Conservation (phyloP, 2,888 invertebrate species). For the Erebia palarica region DNA sequence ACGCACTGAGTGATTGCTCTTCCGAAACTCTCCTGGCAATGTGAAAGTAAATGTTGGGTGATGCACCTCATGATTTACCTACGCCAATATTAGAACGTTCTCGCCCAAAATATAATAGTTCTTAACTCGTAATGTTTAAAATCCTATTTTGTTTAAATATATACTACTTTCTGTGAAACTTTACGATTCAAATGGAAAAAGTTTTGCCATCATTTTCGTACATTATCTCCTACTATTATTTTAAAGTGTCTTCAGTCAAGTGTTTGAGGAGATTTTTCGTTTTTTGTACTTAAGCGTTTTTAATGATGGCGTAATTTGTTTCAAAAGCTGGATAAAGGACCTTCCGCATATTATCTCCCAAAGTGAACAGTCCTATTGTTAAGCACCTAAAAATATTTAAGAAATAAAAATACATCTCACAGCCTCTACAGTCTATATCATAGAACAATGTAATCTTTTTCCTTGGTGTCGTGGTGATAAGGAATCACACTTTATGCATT, state of each 20-base stretch:
- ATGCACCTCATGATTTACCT: conserved; percentile 69
- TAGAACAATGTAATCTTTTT: conserved; percentile 16
- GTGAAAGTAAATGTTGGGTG: conserved; percentile 69
- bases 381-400: conserved; percentile 6
- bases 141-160: conserved; percentile 46
- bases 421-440: not conserved
- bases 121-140: conserved; percentile 46
- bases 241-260: conserved; percentile 22
- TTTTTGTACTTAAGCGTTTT: conserved; percentile 7
- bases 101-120: conserved; percentile 40
- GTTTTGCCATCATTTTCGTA: conserved; percentile 79
- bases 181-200: conserved; percentile 72
- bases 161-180: conserved; percentile 52
- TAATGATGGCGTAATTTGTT: conserved; percentile 13
- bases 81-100: conserved; percentile 42
- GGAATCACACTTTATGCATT: not conserved
- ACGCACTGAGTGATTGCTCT: conserved; percentile 79
- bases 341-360: conserved; percentile 22
- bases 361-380: conserved; percentile 38
- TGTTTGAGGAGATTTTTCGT: conserved; percentile 9
- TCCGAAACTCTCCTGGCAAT: conserved; percentile 67
- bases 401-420: conserved; percentile 4
- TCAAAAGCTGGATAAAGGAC: conserved; percentile 5
- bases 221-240: conserved; percentile 31
- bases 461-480: not conserved